Evolutionary conservation across 2,888 invertebrate species (phyloP), one percentile per base, ranked within the genome.

Genomic region (Augochlorella aurata): DNA sequence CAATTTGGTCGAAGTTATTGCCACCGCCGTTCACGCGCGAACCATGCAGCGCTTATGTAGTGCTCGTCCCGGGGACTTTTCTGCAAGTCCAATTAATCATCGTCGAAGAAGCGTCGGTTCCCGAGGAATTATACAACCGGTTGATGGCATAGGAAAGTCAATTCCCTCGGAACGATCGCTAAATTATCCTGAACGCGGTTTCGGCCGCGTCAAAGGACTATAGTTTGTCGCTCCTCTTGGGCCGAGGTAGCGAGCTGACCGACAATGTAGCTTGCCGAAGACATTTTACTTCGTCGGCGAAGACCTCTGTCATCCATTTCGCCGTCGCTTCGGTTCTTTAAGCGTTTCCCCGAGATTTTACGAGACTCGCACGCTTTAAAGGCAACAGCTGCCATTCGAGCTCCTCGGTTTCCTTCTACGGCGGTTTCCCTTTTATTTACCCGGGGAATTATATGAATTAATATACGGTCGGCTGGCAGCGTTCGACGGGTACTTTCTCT

Each of bases 131-230:
- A 68, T 54, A 68, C 49, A 68, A 67, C 66, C 68, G 50, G 58
- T 44, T 74, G 74, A 79, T 81, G 74, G 67, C 47, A 69, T 58
- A 68, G 71, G 82, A 77, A 73, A 85, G 63, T 79, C 58, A 65
- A 68, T 69, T 85, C 50, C 54, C 66, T 44, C 68, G 21, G 47
- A 80, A 63, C 75, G 38, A 58, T 50, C 78, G 68, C 68, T 79
- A 84, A 82, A 82, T 87, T 79, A 76, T 79, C 66, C 74, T 77
- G 76, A 81, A 86, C 74, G 74, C 79, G 58, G 58, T 58, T 58
- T 58, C 58, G 58, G 14, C 24, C 70, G 63, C 74, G 50, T 54
- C 54, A 44, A 38, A 63, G 58, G 61, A 66, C 66, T 52, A 47
- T 74, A 61, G 50, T 65, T 47, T 21, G 45, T 24, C 61, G 71